Percentiles rank a stretch among this genome's conserved stretches.
Conservation (phyloP, 2,113 vertebrate genomes). For the Rhegmatorhina hoffmannsi region DNA sequence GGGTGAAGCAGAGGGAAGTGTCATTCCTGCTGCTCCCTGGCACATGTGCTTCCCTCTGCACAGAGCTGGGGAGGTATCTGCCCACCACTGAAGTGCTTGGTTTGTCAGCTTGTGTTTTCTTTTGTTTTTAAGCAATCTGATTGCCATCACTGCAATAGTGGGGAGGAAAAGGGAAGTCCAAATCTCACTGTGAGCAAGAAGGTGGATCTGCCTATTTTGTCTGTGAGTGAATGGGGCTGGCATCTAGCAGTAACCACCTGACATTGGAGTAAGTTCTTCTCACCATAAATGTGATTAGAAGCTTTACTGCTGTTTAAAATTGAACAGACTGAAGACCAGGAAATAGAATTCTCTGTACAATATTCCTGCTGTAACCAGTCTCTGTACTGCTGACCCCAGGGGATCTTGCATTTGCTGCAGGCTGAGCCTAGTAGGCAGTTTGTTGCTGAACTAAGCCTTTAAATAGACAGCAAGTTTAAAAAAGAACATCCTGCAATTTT, state of each 20-base stretch:
- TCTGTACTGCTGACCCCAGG: neutral
- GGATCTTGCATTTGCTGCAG: slow-evolving; percentile 21
- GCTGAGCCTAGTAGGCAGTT: neutral
- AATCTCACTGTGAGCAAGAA: fast-evolving
- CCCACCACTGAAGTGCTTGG: neutral
- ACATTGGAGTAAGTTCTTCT: neutral
- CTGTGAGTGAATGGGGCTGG: neutral
- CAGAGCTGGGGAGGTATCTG: neutral
- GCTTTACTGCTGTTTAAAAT: slow-evolving; percentile 14
- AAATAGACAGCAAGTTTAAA: neutral
- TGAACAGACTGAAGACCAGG: neutral
- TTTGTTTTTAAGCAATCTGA: neutral
- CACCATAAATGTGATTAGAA: neutral
- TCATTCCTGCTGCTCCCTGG: neutral
- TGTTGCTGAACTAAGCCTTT: slow-evolving; percentile 20
- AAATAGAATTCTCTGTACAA: slow-evolving; percentile 5
- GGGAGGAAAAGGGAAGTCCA: neutral
- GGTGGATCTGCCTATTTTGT: neutral
- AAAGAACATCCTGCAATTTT: neutral
- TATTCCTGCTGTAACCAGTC: slow-evolving; percentile 20
- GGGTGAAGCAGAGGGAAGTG: neutral
- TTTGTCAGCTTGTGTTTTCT: neutral
- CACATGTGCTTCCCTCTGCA: neutral
- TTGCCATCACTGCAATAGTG: neutral
- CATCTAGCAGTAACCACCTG: neutral